phyloP scores from a whole-genome alignment of 1,140 invertebrate genomes.

The Ceratina australensis region DNA sequence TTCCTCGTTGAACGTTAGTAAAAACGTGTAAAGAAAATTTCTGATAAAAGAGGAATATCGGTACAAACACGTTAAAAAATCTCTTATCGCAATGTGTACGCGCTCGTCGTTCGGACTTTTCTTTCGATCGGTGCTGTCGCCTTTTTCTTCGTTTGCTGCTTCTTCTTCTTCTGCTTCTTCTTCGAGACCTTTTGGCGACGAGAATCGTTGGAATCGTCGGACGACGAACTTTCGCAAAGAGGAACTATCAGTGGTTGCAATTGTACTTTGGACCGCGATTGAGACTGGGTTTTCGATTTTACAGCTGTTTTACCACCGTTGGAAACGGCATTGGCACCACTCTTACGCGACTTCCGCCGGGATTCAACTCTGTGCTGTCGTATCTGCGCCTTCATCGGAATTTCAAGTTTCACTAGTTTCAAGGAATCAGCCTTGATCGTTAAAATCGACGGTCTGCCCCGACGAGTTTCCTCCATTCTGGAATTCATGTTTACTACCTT shows the following conservation, averaged over 20 bases:
- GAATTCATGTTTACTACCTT: conserved; percentile 57
- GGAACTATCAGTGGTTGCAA: conserved; percentile 29
- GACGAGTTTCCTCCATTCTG: conserved; percentile 33
- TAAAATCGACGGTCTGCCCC: conserved; percentile 18
- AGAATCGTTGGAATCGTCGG: conserved; percentile 67
- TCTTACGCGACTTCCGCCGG: conserved; percentile 4
- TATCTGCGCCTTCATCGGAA: conserved; percentile 27
- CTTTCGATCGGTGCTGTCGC: background rate
- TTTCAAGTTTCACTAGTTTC: conserved; percentile 42
- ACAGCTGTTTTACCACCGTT: background rate
- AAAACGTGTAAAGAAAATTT: background rate
- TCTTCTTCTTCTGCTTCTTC: conserved; percentile 79
- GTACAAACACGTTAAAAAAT: conserved; percentile 2
- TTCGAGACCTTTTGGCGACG: conserved; percentile 69
- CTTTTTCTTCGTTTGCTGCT: conserved; percentile 62
- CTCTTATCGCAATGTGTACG: conserved; percentile 15
- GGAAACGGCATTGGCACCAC: background rate
- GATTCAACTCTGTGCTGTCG: conserved; percentile 69
- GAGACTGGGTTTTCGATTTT: conserved; percentile 12
- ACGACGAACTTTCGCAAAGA: conserved; percentile 78
- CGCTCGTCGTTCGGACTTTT: conserved; percentile 38
- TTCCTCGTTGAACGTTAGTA: background rate
- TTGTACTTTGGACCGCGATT: conserved; percentile 7
- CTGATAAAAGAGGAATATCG: background rate
- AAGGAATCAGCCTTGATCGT: conserved; percentile 58